A percentile compares a stretch with the other conserved stretches of the same genome.
phyloP scores from a whole-genome alignment of 2,888 invertebrate genomes.

The Lapara coniferarum region DNA sequence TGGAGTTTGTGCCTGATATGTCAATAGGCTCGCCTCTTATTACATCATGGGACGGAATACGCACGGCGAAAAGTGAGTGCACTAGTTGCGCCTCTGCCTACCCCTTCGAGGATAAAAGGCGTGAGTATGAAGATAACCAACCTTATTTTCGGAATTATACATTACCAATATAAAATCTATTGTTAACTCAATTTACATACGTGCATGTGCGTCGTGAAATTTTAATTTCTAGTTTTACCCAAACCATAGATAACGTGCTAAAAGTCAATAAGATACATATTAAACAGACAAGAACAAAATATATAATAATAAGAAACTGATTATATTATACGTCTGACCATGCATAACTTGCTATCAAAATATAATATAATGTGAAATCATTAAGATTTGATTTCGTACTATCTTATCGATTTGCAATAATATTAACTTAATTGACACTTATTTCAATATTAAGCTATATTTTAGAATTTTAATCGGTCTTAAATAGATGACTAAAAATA shows the following conservation, averaged over 20 bases:
- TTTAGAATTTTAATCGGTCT: background rate
- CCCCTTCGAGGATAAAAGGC: too few species aligned
- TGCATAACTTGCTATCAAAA: constrained; percentile 1
- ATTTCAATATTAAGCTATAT: background rate
- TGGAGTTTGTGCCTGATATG: too few species aligned
- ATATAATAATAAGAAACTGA: background rate
- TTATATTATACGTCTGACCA: background rate
- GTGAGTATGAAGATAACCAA: too few species aligned
- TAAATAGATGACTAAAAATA: background rate
- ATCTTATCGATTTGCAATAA: background rate
- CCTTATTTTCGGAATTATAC: background rate
- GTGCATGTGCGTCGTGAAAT: background rate
- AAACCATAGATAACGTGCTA: constrained; percentile 4
- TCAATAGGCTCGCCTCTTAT: too few species aligned
- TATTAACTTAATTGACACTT: background rate
- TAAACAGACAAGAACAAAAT: constrained; percentile 4
- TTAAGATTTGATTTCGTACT: constrained; percentile 3
- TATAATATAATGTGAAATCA: background rate
- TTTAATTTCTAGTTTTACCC: constrained; percentile 16
- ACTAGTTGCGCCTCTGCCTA: too few species aligned
- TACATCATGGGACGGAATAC: too few species aligned
- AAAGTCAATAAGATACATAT: constrained; percentile 23
- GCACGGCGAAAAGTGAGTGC: too few species aligned
- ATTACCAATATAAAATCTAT: background rate
- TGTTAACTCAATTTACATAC: too few species aligned